phyloP scores from a whole-genome alignment of 2,113 vertebrate species.

The Hypomesus transpacificus region DNA sequence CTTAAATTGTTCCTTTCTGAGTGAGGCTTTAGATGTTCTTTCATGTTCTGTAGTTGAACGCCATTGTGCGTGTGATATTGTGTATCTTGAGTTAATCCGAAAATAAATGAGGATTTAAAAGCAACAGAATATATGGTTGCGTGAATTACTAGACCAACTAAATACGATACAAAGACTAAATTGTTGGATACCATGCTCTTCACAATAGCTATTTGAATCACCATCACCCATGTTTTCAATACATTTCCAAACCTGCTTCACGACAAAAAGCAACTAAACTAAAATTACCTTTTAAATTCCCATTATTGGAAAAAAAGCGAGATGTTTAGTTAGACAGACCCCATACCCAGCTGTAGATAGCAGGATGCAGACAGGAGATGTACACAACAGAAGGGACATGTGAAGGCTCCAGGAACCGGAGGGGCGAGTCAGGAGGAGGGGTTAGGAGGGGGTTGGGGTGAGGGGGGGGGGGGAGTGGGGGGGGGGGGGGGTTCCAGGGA shows the following conservation, averaged over 20 bases:
- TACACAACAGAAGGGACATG: not conserved
- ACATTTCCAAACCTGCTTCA: too few species aligned
- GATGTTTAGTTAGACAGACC: not conserved
- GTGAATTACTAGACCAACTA: not conserved
- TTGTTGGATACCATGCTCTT: not conserved
- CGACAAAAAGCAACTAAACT: too few species aligned
- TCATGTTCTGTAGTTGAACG: not conserved
- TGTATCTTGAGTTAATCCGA: not conserved
- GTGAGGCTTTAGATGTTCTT: constrained; percentile 1
- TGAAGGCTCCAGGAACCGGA: not conserved
- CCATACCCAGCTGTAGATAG: not conserved
- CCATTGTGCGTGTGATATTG: constrained; percentile 3
- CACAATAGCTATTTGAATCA: not conserved
- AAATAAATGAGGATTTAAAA: not conserved
- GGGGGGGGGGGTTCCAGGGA: not conserved
- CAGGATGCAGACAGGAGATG: constrained; percentile 1
- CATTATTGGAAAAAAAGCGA: too few species aligned
- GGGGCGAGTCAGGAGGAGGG: constrained; percentile 1
- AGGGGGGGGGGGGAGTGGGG: not conserved
- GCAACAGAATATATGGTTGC: not conserved
- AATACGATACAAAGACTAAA: not conserved
- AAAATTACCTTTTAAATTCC: too few species aligned
- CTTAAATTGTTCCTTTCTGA: not conserved
- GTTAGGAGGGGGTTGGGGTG: too few species aligned
- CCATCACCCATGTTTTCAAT: too few species aligned